phyloP scores from a whole-genome alignment of 2,113 vertebrate genomes.

The Malaclemys terrapin region DNA sequence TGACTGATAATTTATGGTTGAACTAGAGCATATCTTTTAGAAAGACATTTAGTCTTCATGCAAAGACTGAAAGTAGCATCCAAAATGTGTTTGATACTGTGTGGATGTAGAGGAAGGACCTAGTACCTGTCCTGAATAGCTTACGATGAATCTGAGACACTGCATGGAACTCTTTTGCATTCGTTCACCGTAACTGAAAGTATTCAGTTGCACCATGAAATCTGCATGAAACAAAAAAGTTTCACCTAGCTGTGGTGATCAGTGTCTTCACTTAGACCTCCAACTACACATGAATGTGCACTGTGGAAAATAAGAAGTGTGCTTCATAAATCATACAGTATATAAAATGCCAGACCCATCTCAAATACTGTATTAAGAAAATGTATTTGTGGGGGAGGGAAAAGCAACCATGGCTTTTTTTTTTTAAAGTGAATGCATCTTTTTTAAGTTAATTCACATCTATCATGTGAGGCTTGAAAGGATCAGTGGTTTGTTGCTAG shows the following conservation, averaged over 20 bases:
- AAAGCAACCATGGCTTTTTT: not conserved
- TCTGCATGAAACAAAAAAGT: not conserved
- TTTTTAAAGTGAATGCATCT: not conserved
- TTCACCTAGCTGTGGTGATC: not conserved
- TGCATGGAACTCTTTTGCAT: not conserved
- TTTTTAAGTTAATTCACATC: not conserved
- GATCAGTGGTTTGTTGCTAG: constrained; percentile 16
- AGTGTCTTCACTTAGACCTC: not conserved
- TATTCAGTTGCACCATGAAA: not conserved
- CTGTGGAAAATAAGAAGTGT: not conserved
- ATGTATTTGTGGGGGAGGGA: not conserved
- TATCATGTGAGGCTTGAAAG: not conserved
- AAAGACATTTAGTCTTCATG: not conserved
- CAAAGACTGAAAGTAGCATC: not conserved
- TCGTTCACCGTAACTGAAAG: not conserved
- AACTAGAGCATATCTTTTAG: not conserved
- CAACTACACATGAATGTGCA: not conserved
- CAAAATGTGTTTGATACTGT: not conserved
- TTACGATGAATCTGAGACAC: not conserved
- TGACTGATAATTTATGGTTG: not conserved
- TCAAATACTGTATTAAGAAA: not conserved
- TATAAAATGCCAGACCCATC: not conserved
- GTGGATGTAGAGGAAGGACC: rapidly evolving
- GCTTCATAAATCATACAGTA: not conserved
- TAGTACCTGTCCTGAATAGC: not conserved